Evolutionary conservation across 2,113 vertebrate genomes (phyloP).

Genomic region (Callionymus lyra): DNA sequence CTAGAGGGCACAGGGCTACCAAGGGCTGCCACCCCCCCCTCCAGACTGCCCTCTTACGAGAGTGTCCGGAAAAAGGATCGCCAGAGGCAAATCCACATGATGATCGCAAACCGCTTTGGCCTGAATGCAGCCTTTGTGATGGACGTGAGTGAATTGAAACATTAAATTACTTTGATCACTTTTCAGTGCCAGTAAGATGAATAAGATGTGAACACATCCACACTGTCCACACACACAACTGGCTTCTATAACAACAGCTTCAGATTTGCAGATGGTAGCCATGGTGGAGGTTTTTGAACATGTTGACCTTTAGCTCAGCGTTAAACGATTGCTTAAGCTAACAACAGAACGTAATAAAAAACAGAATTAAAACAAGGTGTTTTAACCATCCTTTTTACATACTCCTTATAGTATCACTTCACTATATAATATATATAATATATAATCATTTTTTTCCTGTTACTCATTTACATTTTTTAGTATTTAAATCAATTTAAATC

Average conservation of each 20-base stretch:
- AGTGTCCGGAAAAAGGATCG: slow-evolving; percentile 73
- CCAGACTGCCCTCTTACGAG: slow-evolving; percentile 70
- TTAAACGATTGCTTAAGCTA: slow-evolving; percentile 50
- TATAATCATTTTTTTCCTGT: too few relatives aligned
- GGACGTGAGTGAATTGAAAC: slow-evolving; percentile 58
- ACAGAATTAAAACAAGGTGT: too few relatives aligned
- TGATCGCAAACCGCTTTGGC: slow-evolving; percentile 72
- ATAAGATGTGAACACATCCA: slow-evolving; percentile 27
- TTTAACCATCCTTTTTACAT: too few relatives aligned
- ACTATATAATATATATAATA: too few relatives aligned
- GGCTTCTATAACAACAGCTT: too few relatives aligned
- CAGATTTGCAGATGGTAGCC: slow-evolving; percentile 8
- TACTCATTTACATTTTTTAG: too few relatives aligned
- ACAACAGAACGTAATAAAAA: slow-evolving; percentile 60
- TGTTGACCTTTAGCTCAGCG: slow-evolving; percentile 53
- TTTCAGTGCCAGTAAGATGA: slow-evolving; percentile 24
- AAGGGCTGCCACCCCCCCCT: slow-evolving; percentile 31
- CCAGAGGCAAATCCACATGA: slow-evolving; percentile 76
- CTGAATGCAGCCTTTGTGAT: slow-evolving; percentile 64
- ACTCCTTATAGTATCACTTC: too few relatives aligned
- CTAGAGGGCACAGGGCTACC: slow-evolving; percentile 32
- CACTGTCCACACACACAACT: too few relatives aligned
- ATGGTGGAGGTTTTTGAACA: slow-evolving; percentile 28
- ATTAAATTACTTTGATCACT: slow-evolving; percentile 10
- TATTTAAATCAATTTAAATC: too few relatives aligned